These are phyloP conservation scores for Arctocebus calabarensis DNA, from an alignment of 2,797 vertebrate species.

Conservation along the genomic window DNA sequence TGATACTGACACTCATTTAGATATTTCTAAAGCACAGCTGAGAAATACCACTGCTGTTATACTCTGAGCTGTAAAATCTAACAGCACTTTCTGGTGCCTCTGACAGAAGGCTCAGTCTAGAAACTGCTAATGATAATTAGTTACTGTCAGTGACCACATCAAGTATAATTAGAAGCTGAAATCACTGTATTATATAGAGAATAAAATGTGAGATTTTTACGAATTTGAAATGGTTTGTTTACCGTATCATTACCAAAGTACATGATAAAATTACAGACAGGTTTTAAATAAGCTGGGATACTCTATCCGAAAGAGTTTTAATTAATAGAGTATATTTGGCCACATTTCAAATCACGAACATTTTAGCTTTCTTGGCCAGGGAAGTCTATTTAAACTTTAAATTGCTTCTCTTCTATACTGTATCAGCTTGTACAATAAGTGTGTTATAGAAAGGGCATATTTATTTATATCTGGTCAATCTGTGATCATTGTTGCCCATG, in stretches of 20 bases:
- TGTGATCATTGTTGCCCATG: neutral
- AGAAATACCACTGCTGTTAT: neutral
- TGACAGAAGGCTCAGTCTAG: neutral
- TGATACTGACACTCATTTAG: conserved; percentile 4
- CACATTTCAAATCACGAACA: conserved; percentile 52
- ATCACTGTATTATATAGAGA: neutral
- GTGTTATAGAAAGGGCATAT: neutral
- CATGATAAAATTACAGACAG: conserved; percentile 30
- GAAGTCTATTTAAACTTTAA: conserved; percentile 49
- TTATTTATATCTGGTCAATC: neutral
- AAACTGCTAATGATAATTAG: neutral
- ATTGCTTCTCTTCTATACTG: neutral
- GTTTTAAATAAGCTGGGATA: conserved; percentile 22
- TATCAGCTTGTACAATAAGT: neutral
- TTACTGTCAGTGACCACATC: neutral
- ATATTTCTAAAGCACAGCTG: neutral
- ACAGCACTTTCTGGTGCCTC: neutral
- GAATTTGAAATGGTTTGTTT: conserved; percentile 16
- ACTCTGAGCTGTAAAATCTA: neutral
- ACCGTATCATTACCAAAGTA: neutral
- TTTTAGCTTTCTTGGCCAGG: neutral
- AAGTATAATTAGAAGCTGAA: conserved; percentile 14
- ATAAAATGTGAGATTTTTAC: conserved; percentile 8
- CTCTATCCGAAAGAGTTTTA: neutral
- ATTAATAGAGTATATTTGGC: conserved; percentile 10